phyloP scores from a whole-genome alignment of 2,888 invertebrate species.

The Hydraecia micacea region DNA sequence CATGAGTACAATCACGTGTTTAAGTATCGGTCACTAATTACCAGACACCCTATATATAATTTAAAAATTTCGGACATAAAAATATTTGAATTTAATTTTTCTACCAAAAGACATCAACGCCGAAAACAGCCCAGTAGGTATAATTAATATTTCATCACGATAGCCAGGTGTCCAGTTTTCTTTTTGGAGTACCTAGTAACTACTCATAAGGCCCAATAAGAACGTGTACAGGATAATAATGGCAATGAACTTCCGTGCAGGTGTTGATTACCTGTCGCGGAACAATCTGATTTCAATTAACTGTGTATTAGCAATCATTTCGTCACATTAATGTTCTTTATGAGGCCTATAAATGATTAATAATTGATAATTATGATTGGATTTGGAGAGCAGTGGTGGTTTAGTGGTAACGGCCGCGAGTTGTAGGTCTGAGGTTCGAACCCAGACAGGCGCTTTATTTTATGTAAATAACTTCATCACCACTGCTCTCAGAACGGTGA shows the following conservation, averaged over 20 bases:
- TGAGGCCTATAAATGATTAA: background rate
- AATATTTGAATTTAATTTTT: no score
- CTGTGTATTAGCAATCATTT: conserved; percentile 32
- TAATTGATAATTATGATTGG: background rate
- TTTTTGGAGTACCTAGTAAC: background rate
- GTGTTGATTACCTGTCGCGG: conserved; percentile 27
- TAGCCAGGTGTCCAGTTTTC: background rate
- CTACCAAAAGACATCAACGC: conserved; percentile 34
- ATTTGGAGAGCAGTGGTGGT: background rate
- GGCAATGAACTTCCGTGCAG: conserved; percentile 48
- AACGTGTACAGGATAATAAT: conserved; percentile 37
- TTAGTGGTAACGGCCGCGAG: background rate
- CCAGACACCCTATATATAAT: no score
- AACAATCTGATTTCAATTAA: conserved; percentile 45
- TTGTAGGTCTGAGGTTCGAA: background rate
- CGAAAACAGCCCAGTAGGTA: background rate
- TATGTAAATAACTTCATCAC: no score
- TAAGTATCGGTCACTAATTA: no score
- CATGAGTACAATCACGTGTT: no score
- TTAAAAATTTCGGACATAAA: no score
- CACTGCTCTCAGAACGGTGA: no score
- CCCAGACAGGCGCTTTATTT: no score
- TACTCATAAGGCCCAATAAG: conserved; percentile 2
- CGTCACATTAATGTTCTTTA: conserved; percentile 8
- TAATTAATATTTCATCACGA: background rate